Evolutionary conservation across 2,113 vertebrate species (phyloP), one percentile per base, ranked within the genome.

Genomic region (Galemys pyrenaicus): DNA sequence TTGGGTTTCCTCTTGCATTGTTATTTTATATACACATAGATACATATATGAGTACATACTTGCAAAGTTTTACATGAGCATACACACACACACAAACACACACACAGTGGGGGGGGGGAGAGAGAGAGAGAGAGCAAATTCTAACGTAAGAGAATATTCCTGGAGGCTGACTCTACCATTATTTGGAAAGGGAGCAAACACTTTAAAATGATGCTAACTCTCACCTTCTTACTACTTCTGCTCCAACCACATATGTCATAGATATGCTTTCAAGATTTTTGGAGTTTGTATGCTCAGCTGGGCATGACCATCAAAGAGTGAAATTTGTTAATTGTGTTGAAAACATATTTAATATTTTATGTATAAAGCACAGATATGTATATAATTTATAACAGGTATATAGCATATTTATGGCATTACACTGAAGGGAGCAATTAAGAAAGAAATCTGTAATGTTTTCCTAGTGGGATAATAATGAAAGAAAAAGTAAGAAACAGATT

Each of bases 401-500:
- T 56, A 73, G 30, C 11, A 26, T 49, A 68, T 62, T 9, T 68
- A 1, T 81, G 58, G 6, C 44, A n/a, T 62, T 73, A 8, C 7
- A 73, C 56, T 85, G 11, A 80, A 30, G 32, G 15, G 64, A 4
- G 3, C 13, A 32, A 89, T 74, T 54, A 75, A 19, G 39, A 3
- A 9, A 10, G 49, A 35, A 24, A 64, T 73, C n/a, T 67, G 0
- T 54, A 67, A 24, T 68, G 1, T 81, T 11, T 94, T 9, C 22
- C 17, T 68, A 67, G 26, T 5, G 3, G 3, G 13, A 0, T 44
- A 19, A 35, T 83, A 46, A 46, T 80, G 10, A 12, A 73, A 91
- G 46, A 87, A 44, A 77, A 46, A 75, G 8, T 49, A 79, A 92
- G 32, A 32, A 81, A 70, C 30, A 81, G 4, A 62, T 83, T 86